phyloP scores from a whole-genome alignment of 2,888 invertebrate genomes.

The Andrena praecox region DNA sequence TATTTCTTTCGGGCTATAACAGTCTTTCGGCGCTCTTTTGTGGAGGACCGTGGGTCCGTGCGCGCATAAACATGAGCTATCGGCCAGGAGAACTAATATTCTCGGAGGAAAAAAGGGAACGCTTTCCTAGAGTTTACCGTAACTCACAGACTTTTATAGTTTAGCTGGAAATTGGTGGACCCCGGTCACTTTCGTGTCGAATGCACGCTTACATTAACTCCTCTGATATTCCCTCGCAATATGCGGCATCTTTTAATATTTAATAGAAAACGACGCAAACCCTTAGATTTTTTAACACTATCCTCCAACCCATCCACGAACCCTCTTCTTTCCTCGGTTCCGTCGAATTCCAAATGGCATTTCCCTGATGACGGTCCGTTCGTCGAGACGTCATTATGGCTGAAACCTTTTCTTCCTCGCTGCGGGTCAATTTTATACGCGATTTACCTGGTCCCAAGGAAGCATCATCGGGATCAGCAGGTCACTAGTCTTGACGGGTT shows the following conservation, averaged over 20 bases:
- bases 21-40: slow-evolving; percentile 73
- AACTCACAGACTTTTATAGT: slow-evolving; percentile 77
- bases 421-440: slow-evolving; percentile 63
- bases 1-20: slow-evolving; percentile 67
- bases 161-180: slow-evolving; percentile 67
- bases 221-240: not conserved
- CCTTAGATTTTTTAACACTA: not conserved
- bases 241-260: not conserved
- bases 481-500: slow-evolving; percentile 54
- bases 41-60: slow-evolving; percentile 48
- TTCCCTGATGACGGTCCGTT: slow-evolving; percentile 46
- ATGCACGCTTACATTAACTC: not conserved
- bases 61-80: slow-evolving; percentile 70
- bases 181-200: slow-evolving; percentile 26
- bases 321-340: slow-evolving; percentile 4
- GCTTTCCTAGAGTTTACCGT: slow-evolving; percentile 68
- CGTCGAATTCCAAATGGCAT: slow-evolving; percentile 10
- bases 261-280: not conserved
- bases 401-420: slow-evolving; percentile 35
- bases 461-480: slow-evolving; percentile 58
- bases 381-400: slow-evolving; percentile 46
- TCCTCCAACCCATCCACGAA: not conserved
- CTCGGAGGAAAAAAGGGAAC: slow-evolving; percentile 48
- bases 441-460: slow-evolving; percentile 65
- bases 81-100: slow-evolving; percentile 61